These are phyloP conservation scores for Aplidium turbinatum DNA, from an alignment of 23 tunicate species.

Conservation along the genomic window DNA sequence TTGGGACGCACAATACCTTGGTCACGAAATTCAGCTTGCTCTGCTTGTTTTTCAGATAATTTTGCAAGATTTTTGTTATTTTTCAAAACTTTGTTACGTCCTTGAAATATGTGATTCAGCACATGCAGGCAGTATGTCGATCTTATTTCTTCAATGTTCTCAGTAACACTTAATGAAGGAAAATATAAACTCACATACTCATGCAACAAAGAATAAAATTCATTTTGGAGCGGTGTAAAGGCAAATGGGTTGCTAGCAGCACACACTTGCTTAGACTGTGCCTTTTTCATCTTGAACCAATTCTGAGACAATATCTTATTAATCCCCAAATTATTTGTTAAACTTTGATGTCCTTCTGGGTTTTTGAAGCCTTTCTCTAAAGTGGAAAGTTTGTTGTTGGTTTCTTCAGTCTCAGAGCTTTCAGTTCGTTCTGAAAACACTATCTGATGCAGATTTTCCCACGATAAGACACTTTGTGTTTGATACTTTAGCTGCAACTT, in stretches of 20 bases:
- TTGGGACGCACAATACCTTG: constrained; percentile 78
- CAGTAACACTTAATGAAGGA: not conserved
- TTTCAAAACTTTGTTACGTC: constrained; percentile 30
- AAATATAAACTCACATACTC: constrained; percentile 14
- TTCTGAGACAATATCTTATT: constrained; percentile 1
- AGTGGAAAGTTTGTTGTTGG: too few relatives aligned
- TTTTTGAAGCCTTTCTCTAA: not conserved
- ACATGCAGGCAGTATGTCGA: constrained; percentile 50
- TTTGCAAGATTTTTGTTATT: constrained; percentile 52
- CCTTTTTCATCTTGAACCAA: not conserved
- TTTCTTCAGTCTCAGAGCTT: not conserved
- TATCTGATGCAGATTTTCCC: constrained; percentile 16
- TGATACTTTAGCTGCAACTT: constrained; percentile 4
- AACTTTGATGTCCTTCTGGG: not conserved
- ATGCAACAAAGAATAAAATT: constrained; percentile 14
- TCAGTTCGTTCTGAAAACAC: not conserved
- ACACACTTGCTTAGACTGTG: not conserved
- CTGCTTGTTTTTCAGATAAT: constrained; percentile 43
- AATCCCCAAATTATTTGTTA: not conserved
- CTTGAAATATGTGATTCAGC: constrained; percentile 50
- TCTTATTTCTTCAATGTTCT: not conserved
- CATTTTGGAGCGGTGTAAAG: constrained; percentile 10
- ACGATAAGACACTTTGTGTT: not conserved
- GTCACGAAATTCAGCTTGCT: constrained; percentile 58
- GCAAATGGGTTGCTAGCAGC: not conserved